Evolutionary conservation across 2,797 vertebrate species (phyloP), one percentile per base, ranked within the genome.

Genomic region (Crenuchus spilurus): DNA sequence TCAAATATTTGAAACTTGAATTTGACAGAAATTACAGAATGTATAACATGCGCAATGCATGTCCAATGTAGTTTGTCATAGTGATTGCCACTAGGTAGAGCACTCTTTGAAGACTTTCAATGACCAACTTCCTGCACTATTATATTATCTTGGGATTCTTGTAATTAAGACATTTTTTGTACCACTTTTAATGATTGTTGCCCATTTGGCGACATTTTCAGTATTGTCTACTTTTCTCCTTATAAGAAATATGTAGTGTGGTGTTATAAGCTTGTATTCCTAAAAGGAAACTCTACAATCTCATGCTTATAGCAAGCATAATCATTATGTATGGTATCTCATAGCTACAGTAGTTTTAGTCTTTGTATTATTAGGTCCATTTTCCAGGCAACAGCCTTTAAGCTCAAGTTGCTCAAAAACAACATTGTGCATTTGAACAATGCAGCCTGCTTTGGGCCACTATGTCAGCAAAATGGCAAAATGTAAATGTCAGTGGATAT

Each of bases 1-100:
- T 67, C 30, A 42, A 31, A 9, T 65, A 31, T 66, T 41, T 62
- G 18, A 79, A 76, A 82, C 74, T 67, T 79, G 70, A 79, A 79
- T 14, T 73, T 67, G 18, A 44, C 37, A 75, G 20, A 42, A 71
- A 52, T 37, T 71, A 49, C 54, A 67, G 22, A 70, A 70, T 73
- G 39, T 79, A 30, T 68, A 60, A 64, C 18, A 18, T 64, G 57
- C 33, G 60, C 9, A 28, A 18, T 33, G 42, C 33, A 65, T 20
- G 2, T 58, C 52, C 37, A n/a, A n/a, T 55, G 26, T 35, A 44
- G 13, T 20, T 37, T 48, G 10, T 42, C 0, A 14, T 16, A 1
- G 8, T 22, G 1, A 35, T 55, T 63, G 8, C 3, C 44, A 16
- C 37, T 42, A 18, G 54, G 6, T 33, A 48, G 24, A 54, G 48